phyloP scores from a whole-genome alignment of 2,888 invertebrate genomes.

The Thumatha senex region DNA sequence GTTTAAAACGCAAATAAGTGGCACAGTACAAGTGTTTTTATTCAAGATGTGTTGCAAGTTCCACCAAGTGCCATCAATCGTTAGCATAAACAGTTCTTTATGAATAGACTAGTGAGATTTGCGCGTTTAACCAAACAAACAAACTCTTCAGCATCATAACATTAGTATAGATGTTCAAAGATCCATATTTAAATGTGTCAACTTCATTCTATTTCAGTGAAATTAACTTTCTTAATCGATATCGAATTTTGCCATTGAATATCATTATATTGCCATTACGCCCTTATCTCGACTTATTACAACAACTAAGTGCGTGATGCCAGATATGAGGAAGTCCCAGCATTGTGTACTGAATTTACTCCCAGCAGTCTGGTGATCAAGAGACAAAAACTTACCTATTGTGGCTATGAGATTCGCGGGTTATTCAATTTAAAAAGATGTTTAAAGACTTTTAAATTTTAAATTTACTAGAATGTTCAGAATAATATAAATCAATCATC shows the following conservation, averaged over 20 bases:
- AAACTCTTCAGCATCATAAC: no score
- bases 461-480: no score
- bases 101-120: no score
- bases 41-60: no score
- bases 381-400: conserved; percentile 37
- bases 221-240: conserved; percentile 28
- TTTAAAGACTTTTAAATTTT: no score
- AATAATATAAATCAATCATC: no score
- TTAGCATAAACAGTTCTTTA: no score
- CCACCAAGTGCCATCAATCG: no score
- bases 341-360: conserved; percentile 51
- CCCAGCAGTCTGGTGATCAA: conserved; percentile 46
- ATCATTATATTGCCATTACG: conserved; percentile 38
- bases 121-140: no score
- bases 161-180: no score
- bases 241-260: conserved; percentile 31
- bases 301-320: conserved; percentile 36
- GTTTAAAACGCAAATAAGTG: no score
- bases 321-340: conserved; percentile 48
- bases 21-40: no score
- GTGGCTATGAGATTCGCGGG: conserved; percentile 23
- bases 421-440: neutral
- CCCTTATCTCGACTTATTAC: conserved; percentile 43
- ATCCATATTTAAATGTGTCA: neutral
- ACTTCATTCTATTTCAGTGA: conserved; percentile 3